phyloP scores from a whole-genome alignment of 2,888 invertebrate genomes.

The Melanostoma mellinum region DNA sequence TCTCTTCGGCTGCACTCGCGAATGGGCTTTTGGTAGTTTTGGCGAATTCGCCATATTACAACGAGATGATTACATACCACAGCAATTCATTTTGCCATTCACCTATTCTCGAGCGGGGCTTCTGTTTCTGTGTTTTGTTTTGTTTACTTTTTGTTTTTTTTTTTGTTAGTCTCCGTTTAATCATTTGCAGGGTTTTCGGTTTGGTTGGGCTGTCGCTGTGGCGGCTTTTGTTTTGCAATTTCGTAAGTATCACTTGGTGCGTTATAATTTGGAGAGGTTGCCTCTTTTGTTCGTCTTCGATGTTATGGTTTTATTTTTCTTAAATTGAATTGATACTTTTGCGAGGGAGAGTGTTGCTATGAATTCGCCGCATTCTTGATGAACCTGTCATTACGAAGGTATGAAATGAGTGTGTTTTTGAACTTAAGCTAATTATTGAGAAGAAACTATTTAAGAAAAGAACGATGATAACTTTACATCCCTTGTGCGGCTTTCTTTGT shows the following conservation, averaged over 20 bases:
- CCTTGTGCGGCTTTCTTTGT: too few species aligned
- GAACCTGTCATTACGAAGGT: background rate
- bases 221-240: constrained; percentile 42
- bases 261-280: constrained; percentile 28
- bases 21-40: constrained; percentile 47
- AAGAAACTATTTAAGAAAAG: too few species aligned
- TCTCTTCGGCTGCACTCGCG: constrained; percentile 40
- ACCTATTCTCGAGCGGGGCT: constrained; percentile 20
- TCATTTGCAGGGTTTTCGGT: constrained; percentile 33
- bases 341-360: background rate
- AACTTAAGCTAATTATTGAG: too few species aligned
- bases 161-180: constrained; percentile 21
- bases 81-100: constrained; percentile 20
- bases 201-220: constrained; percentile 13
- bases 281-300: constrained; percentile 7
- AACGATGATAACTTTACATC: too few species aligned
- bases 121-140: background rate
- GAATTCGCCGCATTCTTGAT: constrained; percentile 45
- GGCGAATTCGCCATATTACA: constrained; percentile 61
- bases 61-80: constrained; percentile 41
- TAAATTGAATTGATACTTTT: constrained; percentile 24
- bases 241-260: constrained; percentile 24
- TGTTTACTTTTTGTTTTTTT: constrained; percentile 4
- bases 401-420: background rate
- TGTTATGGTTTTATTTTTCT: constrained; percentile 14